phyloP scores from a whole-genome alignment of 2,113 vertebrate genomes.

The Pantherophis guttatus region DNA sequence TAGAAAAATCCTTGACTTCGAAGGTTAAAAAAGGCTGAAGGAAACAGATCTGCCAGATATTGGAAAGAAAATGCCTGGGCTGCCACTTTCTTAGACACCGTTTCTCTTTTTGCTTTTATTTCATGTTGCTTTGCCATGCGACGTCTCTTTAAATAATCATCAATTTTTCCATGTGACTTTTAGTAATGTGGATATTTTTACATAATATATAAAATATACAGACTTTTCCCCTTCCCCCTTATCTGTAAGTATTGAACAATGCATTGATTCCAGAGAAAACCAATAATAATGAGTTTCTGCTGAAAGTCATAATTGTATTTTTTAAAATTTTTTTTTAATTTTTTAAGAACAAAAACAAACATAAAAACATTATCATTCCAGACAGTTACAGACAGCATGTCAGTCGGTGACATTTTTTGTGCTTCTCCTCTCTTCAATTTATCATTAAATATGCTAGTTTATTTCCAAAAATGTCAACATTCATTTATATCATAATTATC shows the following conservation, averaged over 20 bases:
- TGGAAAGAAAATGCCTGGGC: conserved; percentile 77
- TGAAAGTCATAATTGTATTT: background rate
- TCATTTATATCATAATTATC: no score
- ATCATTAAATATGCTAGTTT: no score
- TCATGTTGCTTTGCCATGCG: conserved; percentile 78
- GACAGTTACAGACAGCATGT: no score
- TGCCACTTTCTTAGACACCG: conserved; percentile 83
- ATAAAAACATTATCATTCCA: no score
- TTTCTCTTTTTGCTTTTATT: conserved; percentile 72
- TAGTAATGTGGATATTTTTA: background rate
- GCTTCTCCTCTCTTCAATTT: no score
- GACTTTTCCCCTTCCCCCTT: background rate
- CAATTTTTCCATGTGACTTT: background rate
- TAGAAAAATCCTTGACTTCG: conserved; percentile 84
- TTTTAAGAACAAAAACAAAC: no score
- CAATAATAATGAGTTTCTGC: background rate
- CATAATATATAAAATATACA: background rate
- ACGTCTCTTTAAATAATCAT: conserved; percentile 68
- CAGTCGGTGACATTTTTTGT: no score
- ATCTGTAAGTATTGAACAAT: background rate
- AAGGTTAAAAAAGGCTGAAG: conserved; percentile 79
- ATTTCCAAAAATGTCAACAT: no score
- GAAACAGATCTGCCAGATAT: conserved; percentile 85
- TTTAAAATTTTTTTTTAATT: no score
- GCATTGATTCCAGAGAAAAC: background rate